Percentiles rank a stretch among this genome's conserved stretches.
These are phyloP conservation scores for Tyrannus savana DNA, from an alignment of 2,113 vertebrate species.

Conservation along the genomic window DNA sequence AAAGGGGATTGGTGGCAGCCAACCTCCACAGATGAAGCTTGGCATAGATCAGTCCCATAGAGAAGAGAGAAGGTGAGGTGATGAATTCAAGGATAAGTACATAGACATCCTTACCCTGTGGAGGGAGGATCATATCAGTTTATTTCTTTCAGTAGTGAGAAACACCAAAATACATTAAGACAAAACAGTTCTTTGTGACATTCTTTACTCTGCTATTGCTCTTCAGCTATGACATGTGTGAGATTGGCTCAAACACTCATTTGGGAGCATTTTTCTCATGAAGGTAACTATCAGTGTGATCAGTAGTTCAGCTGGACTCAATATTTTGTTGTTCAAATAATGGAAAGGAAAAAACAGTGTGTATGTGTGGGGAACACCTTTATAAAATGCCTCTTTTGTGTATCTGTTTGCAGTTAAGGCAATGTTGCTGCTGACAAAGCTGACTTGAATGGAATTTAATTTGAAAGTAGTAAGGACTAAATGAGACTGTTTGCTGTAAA, in stretches of 20 bases:
- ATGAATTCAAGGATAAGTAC: neutral
- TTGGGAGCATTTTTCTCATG: neutral
- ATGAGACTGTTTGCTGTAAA: neutral
- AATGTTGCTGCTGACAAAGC: neutral
- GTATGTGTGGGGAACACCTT: neutral
- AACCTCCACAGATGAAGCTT: neutral
- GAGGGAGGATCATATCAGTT: neutral
- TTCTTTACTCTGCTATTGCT: neutral
- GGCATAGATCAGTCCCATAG: neutral
- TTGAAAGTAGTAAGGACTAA: neutral
- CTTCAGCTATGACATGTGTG: neutral
- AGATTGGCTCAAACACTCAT: neutral
- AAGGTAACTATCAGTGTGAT: neutral
- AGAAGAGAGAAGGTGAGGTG: neutral
- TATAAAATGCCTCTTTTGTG: neutral
- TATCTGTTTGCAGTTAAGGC: neutral
- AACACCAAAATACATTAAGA: neutral
- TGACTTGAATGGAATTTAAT: neutral
- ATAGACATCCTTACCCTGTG: fast-evolving
- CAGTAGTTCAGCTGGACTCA: neutral
- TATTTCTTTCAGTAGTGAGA: neutral
- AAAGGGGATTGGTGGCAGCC: neutral
- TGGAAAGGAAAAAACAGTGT: neutral
- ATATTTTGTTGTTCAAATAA: neutral
- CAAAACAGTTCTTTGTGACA: neutral